These are phyloP conservation scores for Cinara cedri DNA, from an alignment of 2,888 invertebrate species.

Conservation along the genomic window DNA sequence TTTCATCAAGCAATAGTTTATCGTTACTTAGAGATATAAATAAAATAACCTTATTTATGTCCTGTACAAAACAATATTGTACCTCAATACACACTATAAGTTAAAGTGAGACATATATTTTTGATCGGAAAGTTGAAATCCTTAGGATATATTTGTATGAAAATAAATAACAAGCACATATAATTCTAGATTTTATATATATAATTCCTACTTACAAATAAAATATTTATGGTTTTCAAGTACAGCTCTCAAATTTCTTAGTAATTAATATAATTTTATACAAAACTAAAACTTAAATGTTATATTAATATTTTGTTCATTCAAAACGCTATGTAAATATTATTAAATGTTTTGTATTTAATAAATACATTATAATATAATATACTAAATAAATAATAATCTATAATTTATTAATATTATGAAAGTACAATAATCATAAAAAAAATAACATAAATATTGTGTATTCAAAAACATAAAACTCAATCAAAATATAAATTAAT, in stretches of 20 bases:
- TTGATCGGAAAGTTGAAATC: background rate
- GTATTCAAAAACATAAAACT: constrained; percentile 5
- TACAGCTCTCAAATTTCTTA: constrained; percentile 12
- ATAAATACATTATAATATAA: background rate
- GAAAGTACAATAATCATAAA: constrained; percentile 1
- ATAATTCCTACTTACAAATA: constrained; percentile 34
- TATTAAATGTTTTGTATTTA: constrained; percentile 13
- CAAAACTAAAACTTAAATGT: constrained; percentile 27
- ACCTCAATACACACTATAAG: background rate
- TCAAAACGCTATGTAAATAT: constrained; percentile 8
- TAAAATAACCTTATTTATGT: too few relatives aligned
- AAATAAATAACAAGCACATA: background rate
- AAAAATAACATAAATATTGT: background rate
- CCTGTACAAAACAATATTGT: background rate
- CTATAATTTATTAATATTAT: constrained; percentile 16
- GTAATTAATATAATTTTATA: constrained; percentile 23
- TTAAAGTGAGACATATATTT: background rate
- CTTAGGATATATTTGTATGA: background rate
- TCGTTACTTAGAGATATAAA: too few relatives aligned
- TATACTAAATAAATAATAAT: constrained; percentile 24
- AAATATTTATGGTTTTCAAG: constrained; percentile 32
- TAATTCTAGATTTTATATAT: background rate
- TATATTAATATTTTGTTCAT: constrained; percentile 22
- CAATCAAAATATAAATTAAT: background rate
- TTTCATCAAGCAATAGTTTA: too few relatives aligned